Evolutionary conservation across 2,888 invertebrate species (phyloP).

Genomic region (Luperina nickerlii): DNA sequence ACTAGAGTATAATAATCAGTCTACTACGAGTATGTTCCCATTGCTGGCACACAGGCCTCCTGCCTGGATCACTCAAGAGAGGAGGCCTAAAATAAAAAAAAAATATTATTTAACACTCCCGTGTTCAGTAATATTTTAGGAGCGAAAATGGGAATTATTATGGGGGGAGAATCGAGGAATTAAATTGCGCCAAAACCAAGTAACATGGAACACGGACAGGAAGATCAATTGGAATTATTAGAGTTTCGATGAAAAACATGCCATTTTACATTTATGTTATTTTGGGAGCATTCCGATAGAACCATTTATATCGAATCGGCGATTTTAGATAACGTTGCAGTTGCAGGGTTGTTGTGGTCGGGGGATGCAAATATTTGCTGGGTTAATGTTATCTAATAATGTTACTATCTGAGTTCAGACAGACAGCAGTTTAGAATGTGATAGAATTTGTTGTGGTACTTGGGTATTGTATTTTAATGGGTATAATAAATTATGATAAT

Average conservation of each 20-base stretch:
- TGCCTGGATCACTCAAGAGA: not conserved
- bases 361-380: conserved; percentile 17
- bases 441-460: not conserved
- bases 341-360: conserved; percentile 13
- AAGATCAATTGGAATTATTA: not conserved
- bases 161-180: not conserved
- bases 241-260: not conserved
- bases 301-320: conserved; percentile 13
- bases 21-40: no score
- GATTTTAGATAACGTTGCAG: conserved; percentile 28
- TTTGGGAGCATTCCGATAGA: conserved; percentile 16
- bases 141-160: not conserved
- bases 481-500: not conserved
- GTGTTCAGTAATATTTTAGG: not conserved
- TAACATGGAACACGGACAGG: not conserved
- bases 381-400: conserved; percentile 21
- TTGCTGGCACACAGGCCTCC: not conserved
- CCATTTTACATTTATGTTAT: conserved; percentile 44
- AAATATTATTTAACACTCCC: no score
- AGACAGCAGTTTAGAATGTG: not conserved
- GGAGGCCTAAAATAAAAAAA: no score
- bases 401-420: conserved; percentile 17
- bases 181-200: not conserved
- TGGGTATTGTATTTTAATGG: conserved; percentile 4
- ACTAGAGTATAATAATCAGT: not conserved